Evolutionary conservation across 2,888 invertebrate species (phyloP), one percentile per base, ranked within the genome.

Genomic region (Choreutis nemorana): DNA sequence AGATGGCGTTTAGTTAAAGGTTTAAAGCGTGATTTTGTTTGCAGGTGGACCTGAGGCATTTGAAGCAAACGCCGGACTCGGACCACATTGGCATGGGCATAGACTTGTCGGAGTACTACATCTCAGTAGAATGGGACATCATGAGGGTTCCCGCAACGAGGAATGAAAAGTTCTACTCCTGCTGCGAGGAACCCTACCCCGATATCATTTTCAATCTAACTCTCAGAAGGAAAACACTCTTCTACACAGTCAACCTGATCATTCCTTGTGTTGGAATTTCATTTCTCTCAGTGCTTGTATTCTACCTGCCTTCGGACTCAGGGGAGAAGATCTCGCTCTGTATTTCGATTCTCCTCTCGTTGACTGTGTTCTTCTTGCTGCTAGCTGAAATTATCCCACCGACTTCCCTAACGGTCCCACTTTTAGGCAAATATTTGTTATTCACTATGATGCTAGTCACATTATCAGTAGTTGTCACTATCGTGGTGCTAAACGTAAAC

Each of bases 201-300:
- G 98, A 98, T 79, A 97, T 99, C 57, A 95, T 96, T 49, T 99
- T 98, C 81, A 94, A 97, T 78, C 89, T 99, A 55, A 96, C 96
- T 38, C 81, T 97, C 36, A 83, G 96, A 48, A 83, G 97, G 50
- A 97, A 97, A 80, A 96, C 97, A 20, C 87, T 97, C 37, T 97
- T 97, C 82, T 97, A 97, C 82, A 97, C 96, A 29, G 94, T 97
- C 54, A 97, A 97, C 70, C 85, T 97, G 42, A 97, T 97, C 56
- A 94, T 97, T 54, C 97, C 97, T 31, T 97, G 97, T 64, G 94
- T 98, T 39, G 95, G 95, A 42, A 97, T 98, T 60, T 95, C 95
- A 36, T 95, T 96, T 71, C 86, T 99, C 40, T 97, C 97, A 45
- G 94, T 97, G 35, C 83, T 99, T 39, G 97, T 97, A 40, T 98